Conservation (phyloP, 2,797 vertebrate genomes). For the Otolemur crassicaudatus region DNA sequence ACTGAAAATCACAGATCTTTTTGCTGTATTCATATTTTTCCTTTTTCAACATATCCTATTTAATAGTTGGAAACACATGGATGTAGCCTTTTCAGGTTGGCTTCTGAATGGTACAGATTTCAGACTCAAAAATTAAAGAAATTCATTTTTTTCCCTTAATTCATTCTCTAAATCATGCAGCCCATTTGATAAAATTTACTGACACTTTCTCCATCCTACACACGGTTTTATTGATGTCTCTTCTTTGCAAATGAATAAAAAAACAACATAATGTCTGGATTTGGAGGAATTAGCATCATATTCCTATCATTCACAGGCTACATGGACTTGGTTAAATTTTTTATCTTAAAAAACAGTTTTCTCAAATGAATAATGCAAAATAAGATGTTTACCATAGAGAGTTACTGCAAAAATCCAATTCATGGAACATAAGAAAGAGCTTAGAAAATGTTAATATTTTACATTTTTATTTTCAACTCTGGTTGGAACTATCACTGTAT, state of each 20-base stretch:
- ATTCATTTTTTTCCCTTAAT: not conserved
- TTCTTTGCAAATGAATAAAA: not conserved
- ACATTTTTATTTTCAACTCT: not conserved
- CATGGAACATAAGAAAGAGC: not conserved
- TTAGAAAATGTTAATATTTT: not conserved
- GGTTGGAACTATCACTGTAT: not conserved
- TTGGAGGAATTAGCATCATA: not conserved
- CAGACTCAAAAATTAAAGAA: slow-evolving; percentile 12
- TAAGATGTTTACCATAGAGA: not conserved
- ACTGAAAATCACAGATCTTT: not conserved
- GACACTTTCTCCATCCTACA: not conserved
- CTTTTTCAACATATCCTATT: not conserved
- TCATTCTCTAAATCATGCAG: not conserved
- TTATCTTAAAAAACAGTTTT: not conserved
- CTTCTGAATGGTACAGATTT: not conserved
- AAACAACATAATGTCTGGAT: not conserved
- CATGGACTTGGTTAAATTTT: not conserved
- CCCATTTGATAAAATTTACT: not conserved
- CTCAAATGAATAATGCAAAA: slow-evolving; percentile 7
- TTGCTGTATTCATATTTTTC: not conserved
- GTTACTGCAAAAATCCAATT: not conserved
- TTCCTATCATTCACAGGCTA: not conserved
- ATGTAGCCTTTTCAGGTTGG: not conserved
- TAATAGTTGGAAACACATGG: not conserved
- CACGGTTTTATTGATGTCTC: not conserved